Percentiles rank a stretch among this genome's conserved stretches.
Conservation (phyloP, 2,113 vertebrate genomes). For the Phyllostomus hastatus region DNA sequence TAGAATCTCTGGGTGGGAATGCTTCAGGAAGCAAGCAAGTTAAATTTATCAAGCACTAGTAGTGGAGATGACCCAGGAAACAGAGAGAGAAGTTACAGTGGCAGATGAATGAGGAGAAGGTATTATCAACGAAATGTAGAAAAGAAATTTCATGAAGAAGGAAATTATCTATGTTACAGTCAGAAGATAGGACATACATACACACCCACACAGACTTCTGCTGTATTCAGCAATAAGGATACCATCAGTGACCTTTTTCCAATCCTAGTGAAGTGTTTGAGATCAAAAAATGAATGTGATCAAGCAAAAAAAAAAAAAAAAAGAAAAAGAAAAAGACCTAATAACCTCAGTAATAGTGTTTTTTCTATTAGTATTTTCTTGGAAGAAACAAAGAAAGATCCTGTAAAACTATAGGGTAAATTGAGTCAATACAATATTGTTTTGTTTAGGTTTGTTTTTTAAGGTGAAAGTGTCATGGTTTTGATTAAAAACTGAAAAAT, state of each 20-base stretch:
- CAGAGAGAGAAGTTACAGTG: not conserved
- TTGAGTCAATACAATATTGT: not conserved
- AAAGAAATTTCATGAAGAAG: not conserved
- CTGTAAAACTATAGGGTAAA: not conserved
- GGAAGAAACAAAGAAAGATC: not conserved
- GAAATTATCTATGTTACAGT: not conserved
- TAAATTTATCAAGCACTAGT: not conserved
- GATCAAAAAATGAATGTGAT: not conserved
- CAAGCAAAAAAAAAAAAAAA: not conserved
- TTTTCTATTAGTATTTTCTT: too few species aligned
- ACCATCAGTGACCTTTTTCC: not conserved
- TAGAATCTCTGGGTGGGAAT: not conserved
- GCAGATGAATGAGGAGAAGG: not conserved
- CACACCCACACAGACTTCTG: not conserved
- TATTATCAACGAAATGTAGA: not conserved
- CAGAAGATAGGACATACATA: not conserved
- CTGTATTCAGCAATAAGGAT: not conserved
- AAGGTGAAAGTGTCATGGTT: not conserved
- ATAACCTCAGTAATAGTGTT: too few species aligned
- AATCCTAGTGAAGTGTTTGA: not conserved
- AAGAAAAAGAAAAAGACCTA: not conserved
- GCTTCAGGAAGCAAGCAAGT: not conserved
- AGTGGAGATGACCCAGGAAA: not conserved
- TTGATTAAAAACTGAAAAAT: not conserved
- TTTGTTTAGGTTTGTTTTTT: not conserved